Evolutionary conservation across 2,888 invertebrate species (phyloP).

Genomic region (Eupeodes luniger): DNA sequence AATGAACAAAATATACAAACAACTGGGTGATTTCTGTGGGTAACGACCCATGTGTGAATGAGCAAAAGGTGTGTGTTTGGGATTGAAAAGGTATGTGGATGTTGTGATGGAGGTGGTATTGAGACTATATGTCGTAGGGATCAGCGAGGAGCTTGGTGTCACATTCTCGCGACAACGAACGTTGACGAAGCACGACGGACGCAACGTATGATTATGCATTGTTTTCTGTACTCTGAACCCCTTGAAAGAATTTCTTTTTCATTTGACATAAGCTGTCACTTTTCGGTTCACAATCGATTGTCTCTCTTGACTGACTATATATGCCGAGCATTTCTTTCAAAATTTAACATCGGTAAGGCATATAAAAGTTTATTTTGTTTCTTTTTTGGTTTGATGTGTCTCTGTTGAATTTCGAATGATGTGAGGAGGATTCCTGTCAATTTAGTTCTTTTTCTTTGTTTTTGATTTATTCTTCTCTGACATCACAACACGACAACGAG

Average conservation of each 20-base stretch:
- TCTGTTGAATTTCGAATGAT: conserved; percentile 22
- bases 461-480: conserved; percentile 12
- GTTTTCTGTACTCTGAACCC: too few species aligned
- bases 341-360: conserved; percentile 17
- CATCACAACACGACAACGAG: background rate
- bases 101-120: conserved; percentile 27
- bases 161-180: background rate
- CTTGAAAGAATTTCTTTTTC: background rate
- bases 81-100: background rate
- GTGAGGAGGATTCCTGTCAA: conserved; percentile 44
- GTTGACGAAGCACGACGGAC: background rate
- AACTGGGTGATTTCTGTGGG: conserved; percentile 29
- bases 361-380: conserved; percentile 7
- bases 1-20: conserved; percentile 14
- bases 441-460: conserved; percentile 10
- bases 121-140: background rate
- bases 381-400: background rate
- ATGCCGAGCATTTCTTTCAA: conserved; percentile 3
- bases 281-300: conserved; percentile 49
- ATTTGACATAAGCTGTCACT: conserved; percentile 48
- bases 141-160: background rate
- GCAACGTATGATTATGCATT: conserved; percentile 45
- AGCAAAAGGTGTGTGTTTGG: conserved; percentile 19
- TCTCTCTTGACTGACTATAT: conserved; percentile 16
- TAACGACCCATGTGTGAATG: conserved; percentile 37